Evolutionary conservation across 2,113 vertebrate species (phyloP).

Genomic region (Cyanistes caeruleus): DNA sequence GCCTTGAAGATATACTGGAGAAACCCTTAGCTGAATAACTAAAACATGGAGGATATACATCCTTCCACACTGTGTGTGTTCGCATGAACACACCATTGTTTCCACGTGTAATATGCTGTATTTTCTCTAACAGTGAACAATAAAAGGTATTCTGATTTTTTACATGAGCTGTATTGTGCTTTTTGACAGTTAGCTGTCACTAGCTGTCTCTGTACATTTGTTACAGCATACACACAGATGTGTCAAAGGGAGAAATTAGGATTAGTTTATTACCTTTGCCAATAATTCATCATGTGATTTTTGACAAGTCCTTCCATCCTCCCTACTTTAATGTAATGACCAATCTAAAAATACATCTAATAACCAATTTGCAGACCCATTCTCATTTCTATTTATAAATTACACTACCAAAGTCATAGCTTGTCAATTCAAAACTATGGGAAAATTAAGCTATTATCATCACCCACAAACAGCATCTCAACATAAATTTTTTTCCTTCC

Average conservation of each 20-base stretch:
- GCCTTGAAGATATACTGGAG: background rate
- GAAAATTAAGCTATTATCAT: background rate
- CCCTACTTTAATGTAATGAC: background rate
- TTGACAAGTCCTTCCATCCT: background rate
- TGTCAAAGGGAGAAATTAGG: background rate
- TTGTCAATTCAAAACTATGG: background rate
- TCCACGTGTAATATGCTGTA: constrained; percentile 14
- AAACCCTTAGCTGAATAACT: background rate
- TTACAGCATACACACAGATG: fast-evolving
- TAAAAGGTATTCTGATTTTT: constrained; percentile 67
- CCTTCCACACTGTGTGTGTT: constrained; percentile 4
- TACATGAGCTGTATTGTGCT: background rate
- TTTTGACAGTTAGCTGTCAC: background rate
- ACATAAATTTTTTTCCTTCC: background rate
- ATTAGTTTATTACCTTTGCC: background rate
- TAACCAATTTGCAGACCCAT: background rate
- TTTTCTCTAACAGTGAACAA: constrained; percentile 57
- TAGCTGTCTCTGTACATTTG: background rate
- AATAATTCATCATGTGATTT: background rate
- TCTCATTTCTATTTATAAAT: constrained; percentile 33
- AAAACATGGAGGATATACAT: background rate
- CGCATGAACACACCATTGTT: background rate
- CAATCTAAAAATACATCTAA: constrained; percentile 12
- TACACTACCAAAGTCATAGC: background rate
- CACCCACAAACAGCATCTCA: fast-evolving